Evolutionary conservation across 2,888 invertebrate genomes (phyloP).

Genomic region (Tipula confusa): DNA sequence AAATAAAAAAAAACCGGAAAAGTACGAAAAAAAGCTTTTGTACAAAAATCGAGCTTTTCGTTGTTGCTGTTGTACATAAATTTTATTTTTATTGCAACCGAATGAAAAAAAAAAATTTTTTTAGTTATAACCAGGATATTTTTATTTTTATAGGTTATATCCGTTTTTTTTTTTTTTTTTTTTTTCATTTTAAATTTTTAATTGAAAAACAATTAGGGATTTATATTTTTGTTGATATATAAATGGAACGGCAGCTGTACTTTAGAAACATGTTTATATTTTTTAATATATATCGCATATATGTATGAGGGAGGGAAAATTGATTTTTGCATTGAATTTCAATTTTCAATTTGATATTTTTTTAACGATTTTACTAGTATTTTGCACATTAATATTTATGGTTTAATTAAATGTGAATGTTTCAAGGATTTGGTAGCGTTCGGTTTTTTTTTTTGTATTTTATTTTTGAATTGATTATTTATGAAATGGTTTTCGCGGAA

Average conservation of each 20-base stretch:
- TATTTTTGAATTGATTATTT: too few species aligned
- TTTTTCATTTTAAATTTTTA: not conserved
- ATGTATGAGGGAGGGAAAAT: not conserved
- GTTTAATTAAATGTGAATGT: not conserved
- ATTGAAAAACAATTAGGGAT: not conserved
- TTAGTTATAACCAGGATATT: not conserved
- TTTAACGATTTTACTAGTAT: not conserved
- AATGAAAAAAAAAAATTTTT: not conserved
- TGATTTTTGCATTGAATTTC: not conserved
- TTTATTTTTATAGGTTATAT: conserved; percentile 8
- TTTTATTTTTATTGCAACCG: not conserved
- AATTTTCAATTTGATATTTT: not conserved
- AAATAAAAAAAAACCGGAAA: too few species aligned
- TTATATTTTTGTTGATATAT: not conserved
- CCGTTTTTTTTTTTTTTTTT: not conserved
- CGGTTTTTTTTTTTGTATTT: too few species aligned
- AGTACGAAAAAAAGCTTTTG: not conserved
- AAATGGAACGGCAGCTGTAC: not conserved
- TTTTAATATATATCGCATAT: not conserved
- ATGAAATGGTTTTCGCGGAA: too few species aligned
- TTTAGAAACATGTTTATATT: not conserved
- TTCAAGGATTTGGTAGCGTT: too few species aligned
- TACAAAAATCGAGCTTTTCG: not conserved
- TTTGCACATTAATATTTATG: not conserved
- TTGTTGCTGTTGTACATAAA: not conserved